Base-by-base conservation (phyloP, 1,140 invertebrate species). In the Camponotus vicinus region DNA sequence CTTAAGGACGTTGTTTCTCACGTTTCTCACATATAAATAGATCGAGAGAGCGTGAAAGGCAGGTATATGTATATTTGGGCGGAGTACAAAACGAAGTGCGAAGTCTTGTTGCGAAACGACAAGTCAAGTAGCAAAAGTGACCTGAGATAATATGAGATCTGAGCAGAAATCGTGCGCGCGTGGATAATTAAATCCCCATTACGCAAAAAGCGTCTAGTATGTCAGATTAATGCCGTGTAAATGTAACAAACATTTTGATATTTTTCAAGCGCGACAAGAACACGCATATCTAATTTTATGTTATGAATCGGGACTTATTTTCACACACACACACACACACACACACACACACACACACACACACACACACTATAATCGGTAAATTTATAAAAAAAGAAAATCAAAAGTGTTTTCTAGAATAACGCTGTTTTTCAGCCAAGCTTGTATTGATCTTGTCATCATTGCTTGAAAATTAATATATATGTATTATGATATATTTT, bases 1-100 rank as follows among this genome's bases (percentile, higher is more conserved):
- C 2, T 8, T 80, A 42, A 80, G 49, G 13, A 59, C 34, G 67
- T 18, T 9, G 4, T 70, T 80, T 80, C 78, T 80, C 66, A 80
- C 78, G 37, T 42, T 57, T 70, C 49, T 80, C 21, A 27, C 37
- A 27, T 61, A 76, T 21, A 66, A 37, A 34, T 7, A 45, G 40
- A 63, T 1, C 0, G 15, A 78, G 42, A 34, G 18, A 57, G 21
- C 15, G 45, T 70, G 45, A 80, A 69, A 80, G 78, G 49, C 21
- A 11, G 52, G 21, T 21, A 57, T 34, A 57, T 13, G 70, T 32
- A 57, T 13, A 80, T 32, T 37, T 42, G 34, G 13, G 15, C 5
- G 6, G 70, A 5, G 21, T 42, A 15, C 57, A 80, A 70, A 79
- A 42, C 2, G 2, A 7, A n/a, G 8, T 9, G 32, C 3, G 42